A percentile compares a stretch with the other conserved stretches of the same genome.
These are phyloP conservation scores for Torymus tubicola DNA, from an alignment of 2,888 invertebrate species.

Conservation along the genomic window DNA sequence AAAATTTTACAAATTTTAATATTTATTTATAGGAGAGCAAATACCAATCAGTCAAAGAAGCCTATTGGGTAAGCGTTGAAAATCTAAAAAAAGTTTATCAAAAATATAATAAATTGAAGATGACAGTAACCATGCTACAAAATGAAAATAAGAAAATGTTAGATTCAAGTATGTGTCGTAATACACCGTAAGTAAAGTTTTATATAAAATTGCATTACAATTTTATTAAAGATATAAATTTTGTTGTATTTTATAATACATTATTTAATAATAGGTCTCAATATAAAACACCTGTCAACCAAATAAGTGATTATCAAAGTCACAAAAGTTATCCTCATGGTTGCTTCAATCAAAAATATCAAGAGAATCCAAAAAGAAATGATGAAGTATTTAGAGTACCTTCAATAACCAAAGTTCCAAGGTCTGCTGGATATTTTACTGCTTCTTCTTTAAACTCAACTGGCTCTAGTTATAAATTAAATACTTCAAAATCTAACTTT, in stretches of 20 bases:
- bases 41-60: constrained; percentile 52
- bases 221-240: constrained; percentile 3
- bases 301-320: constrained; percentile 14
- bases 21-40: constrained; percentile 38
- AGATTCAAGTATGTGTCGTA: neutral
- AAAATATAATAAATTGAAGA: constrained; percentile 52
- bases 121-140: constrained; percentile 18
- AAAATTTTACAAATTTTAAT: too few relatives aligned
- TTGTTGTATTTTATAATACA: neutral
- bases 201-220: neutral
- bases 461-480: constrained; percentile 19
- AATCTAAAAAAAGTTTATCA: constrained; percentile 48
- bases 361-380: constrained; percentile 10
- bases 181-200: constrained; percentile 14
- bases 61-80: constrained; percentile 44
- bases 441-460: constrained; percentile 40
- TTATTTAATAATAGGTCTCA: constrained; percentile 23
- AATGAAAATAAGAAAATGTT: constrained; percentile 28
- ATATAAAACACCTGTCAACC: constrained; percentile 33
- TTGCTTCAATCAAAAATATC: neutral
- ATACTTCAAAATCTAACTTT: constrained; percentile 32
- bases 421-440: constrained; percentile 48
- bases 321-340: neutral
- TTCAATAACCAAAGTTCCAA: constrained; percentile 36
- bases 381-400: constrained; percentile 47